phyloP scores from a whole-genome alignment of 2,113 vertebrate genomes.

The Poicephalus meyeri region DNA sequence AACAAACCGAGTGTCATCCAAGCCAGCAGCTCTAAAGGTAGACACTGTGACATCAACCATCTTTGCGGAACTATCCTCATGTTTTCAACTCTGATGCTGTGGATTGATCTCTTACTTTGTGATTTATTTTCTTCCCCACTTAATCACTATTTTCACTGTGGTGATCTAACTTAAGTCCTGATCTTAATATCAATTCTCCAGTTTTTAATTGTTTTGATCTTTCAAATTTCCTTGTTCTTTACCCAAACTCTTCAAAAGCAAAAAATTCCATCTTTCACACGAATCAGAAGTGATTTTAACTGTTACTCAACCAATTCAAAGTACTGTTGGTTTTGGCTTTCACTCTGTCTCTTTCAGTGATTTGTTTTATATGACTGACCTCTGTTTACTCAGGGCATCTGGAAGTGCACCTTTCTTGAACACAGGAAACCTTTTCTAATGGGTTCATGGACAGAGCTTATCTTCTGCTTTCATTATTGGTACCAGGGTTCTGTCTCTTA shows the following conservation, averaged over 20 bases:
- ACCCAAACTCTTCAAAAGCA: conserved; percentile 8
- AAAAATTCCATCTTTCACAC: conserved; percentile 29
- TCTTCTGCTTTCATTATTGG: conserved; percentile 39
- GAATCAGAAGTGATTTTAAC: neutral
- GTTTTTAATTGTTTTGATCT: conserved; percentile 55
- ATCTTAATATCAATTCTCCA: conserved; percentile 13
- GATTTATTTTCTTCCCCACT: neutral
- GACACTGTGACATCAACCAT: conserved; percentile 68
- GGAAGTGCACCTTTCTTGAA: conserved; percentile 60
- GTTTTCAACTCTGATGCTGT: conserved; percentile 33
- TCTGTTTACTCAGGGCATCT: conserved; percentile 52
- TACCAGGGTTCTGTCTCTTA: conserved; percentile 59
- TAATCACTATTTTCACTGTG: conserved; percentile 38
- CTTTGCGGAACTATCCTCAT: conserved; percentile 47
- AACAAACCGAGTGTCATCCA: conserved; percentile 82
- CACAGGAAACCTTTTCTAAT: conserved; percentile 50
- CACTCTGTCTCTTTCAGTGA: conserved; percentile 73
- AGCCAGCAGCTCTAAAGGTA: conserved; percentile 85
- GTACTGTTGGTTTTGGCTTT: conserved; percentile 98
- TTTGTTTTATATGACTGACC: conserved; percentile 66
- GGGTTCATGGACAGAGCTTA: conserved; percentile 1
- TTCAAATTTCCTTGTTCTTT: conserved; percentile 37
- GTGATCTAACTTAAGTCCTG: conserved; percentile 53
- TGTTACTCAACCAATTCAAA: conserved; percentile 69
- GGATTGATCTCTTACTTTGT: conserved; percentile 30